Evolutionary conservation across 2,797 vertebrate species (phyloP), one percentile per base, ranked within the genome.

Genomic region (Tarsius wallacei): DNA sequence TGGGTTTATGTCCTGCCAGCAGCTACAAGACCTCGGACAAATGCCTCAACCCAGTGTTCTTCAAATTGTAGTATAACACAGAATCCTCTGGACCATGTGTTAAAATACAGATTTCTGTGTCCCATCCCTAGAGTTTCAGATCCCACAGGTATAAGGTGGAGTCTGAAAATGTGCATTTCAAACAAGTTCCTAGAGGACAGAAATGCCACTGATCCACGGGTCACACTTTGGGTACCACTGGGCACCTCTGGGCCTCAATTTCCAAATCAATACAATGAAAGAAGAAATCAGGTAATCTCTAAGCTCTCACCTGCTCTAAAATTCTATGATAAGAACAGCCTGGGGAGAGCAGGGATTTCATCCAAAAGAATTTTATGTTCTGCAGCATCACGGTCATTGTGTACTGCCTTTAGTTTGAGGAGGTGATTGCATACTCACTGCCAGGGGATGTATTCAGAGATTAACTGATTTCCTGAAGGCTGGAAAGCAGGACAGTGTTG

Each of bases 261-360:
- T 94, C 63, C 47, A 66, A 68, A 77, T 42, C 66, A 85, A 7
- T 64, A 78, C 87, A 91, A 73, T 84, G 71, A 66, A 81, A 85
- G 78, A 68, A 14, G 53, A 57, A 87, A 77, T 21, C 22, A 87
- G 16, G 33, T 66, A n/a, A 49, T 59, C 73, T 61, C 24, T n/a
- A 84, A 83, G 42, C 0, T 53, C 70, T 80, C 26, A 3, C 28
- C 26, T 68, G 7, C 74, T 51, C 33, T 83, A 59, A 90, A 93
- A 36, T 5, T 84, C 63, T 68, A 19, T 36, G 49, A 89, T 77
- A 77, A 53, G 28, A 91, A 57, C 24, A 73, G 77, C 24, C 14
- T 76, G 68, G 36, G 26, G 33, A 78, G 84, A 80, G 14, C 49
- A 70, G 22, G 68, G 26, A 13, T 1, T 13, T 22, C 33, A 28